Percentiles rank a stretch among this genome's conserved stretches.
These are phyloP conservation scores for Enteromius radiatus DNA, from an alignment of 2,797 vertebrate species.

Conservation along the genomic window DNA sequence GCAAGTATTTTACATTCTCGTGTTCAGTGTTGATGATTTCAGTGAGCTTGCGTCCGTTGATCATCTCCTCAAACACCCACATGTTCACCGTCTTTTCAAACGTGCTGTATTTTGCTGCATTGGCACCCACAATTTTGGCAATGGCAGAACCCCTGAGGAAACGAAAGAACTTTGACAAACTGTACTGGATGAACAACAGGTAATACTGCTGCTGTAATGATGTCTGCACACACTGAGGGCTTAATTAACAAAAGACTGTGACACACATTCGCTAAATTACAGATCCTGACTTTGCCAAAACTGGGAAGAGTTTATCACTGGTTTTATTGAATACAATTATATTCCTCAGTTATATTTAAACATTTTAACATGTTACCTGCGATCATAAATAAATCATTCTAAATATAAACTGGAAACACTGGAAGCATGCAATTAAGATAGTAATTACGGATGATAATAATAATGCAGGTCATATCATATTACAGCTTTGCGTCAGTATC, in stretches of 20 bases:
- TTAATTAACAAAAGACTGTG: slow-evolving; percentile 7
- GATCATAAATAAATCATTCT: background rate
- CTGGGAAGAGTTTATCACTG: background rate
- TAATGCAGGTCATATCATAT: background rate
- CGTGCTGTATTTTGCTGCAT: slow-evolving; percentile 79
- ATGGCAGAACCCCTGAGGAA: slow-evolving; percentile 92
- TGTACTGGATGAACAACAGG: background rate
- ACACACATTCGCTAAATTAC: background rate
- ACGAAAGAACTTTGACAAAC: background rate
- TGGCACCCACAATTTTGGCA: slow-evolving; percentile 92
- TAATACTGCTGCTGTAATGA: background rate
- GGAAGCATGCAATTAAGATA: background rate
- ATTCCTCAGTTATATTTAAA: background rate
- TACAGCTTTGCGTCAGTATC: background rate
- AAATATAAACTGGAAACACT: slow-evolving; percentile 4
- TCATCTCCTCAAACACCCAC: slow-evolving; percentile 96
- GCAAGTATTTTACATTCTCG: slow-evolving; percentile 95
- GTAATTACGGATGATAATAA: background rate
- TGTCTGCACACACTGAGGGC: background rate
- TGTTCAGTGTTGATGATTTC: slow-evolving; percentile 97
- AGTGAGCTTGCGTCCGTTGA: slow-evolving; percentile 85
- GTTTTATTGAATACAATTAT: background rate
- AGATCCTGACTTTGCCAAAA: background rate
- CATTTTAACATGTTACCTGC: background rate
- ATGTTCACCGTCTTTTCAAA: slow-evolving; percentile 89